Evolutionary conservation across 2,113 vertebrate genomes (phyloP).

Genomic region (Neopipo cinnamomea): DNA sequence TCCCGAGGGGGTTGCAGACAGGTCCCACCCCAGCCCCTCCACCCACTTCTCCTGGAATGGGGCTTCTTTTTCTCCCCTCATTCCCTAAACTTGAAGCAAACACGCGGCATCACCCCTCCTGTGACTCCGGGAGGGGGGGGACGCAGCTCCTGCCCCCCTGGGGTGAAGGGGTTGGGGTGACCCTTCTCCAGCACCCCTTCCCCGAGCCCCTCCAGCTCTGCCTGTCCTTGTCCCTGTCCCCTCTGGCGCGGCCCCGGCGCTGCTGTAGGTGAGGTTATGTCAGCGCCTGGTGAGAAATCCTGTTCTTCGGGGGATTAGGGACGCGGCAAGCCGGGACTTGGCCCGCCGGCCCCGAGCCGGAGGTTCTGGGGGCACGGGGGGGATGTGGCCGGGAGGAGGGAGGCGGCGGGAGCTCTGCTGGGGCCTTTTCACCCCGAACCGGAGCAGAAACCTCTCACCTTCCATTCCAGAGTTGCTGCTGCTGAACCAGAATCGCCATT

Average conservation of each 20-base stretch:
- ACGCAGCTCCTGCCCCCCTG: rapidly evolving
- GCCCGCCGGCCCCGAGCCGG: not conserved
- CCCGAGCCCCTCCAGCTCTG: not conserved
- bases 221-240: not conserved
- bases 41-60: not conserved
- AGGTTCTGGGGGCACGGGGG: not conserved
- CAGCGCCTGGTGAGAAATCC: not conserved
- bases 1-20: not conserved
- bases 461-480: not conserved
- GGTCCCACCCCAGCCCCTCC: not conserved
- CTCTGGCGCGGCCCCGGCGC: not conserved
- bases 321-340: not conserved
- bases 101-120: not conserved
- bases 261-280: not conserved
- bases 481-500: not conserved
- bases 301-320: slow-evolving; percentile 28
- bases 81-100: not conserved
- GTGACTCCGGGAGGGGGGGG: rapidly evolving
- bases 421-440: not conserved
- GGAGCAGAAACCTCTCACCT: not conserved
- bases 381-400: not conserved
- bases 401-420: not conserved
- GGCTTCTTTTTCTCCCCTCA: too few relatives aligned
- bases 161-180: not conserved
- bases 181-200: not conserved